These are phyloP conservation scores for Halcyon chelicuti DNA, from an alignment of 2,797 vertebrate species.

Conservation along the genomic window DNA sequence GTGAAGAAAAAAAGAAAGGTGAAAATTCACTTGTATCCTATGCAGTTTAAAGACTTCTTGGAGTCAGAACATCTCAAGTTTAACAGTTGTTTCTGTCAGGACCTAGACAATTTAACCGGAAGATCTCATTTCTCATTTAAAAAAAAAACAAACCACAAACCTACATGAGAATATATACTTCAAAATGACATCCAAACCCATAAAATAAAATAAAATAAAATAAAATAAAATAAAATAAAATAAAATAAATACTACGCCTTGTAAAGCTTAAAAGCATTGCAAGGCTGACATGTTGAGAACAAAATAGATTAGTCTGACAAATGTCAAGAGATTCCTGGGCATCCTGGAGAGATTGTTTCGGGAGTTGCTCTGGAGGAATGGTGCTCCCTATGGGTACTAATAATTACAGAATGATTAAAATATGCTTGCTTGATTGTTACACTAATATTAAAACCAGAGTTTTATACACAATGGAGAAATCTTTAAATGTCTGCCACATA, in stretches of 20 bases:
- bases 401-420: not conserved
- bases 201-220: not conserved
- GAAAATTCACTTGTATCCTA: not conserved
- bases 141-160: not conserved
- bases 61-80: not conserved
- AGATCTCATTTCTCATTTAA: not conserved
- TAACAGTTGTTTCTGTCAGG: not conserved
- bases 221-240: not conserved
- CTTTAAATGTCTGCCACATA: not conserved
- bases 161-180: not conserved
- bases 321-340: not conserved
- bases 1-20: not conserved
- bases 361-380: not conserved
- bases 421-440: not conserved
- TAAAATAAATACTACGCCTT: not conserved
- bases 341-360: not conserved
- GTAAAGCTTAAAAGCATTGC: not conserved
- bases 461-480: not conserved
- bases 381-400: not conserved
- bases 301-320: not conserved
- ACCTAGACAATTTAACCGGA: not conserved
- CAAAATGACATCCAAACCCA: not conserved
- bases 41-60: not conserved
- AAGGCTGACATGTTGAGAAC: not conserved
- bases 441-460: not conserved